A percentile compares a stretch with the other conserved stretches of the same genome.
phyloP scores from a whole-genome alignment of 2,797 vertebrate genomes.

The Anomalospiza imberbis region DNA sequence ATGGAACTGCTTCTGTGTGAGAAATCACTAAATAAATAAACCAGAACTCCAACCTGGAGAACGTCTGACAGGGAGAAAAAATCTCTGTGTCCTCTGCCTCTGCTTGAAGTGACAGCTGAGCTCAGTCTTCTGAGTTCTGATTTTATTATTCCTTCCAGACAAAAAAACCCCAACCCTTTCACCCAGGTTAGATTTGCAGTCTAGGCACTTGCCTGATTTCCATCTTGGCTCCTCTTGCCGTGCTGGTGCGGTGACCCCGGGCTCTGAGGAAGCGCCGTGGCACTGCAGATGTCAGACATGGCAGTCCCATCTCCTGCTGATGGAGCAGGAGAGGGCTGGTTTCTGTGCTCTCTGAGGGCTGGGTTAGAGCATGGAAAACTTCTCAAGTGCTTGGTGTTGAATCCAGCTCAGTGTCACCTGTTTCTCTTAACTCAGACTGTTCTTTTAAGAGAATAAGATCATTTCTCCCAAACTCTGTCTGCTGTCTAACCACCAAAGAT shows the following conservation, averaged over 20 bases:
- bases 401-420: neutral
- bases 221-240: neutral
- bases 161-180: neutral
- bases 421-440: neutral
- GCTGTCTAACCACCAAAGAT: neutral
- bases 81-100: neutral
- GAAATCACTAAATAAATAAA: neutral
- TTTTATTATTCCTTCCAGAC: neutral
- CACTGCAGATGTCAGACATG: neutral
- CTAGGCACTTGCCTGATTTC: neutral
- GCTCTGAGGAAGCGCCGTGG: neutral
- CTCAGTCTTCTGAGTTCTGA: neutral
- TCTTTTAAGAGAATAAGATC: neutral
- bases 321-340: neutral
- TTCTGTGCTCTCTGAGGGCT: neutral
- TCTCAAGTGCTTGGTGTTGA: neutral
- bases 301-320: neutral
- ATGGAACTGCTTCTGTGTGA: neutral
- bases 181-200: neutral
- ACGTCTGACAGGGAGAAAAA: neutral
- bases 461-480: neutral
- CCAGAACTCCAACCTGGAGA: neutral
- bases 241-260: neutral
- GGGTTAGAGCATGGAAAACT: neutral
- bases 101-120: neutral